A percentile compares a stretch with the other conserved stretches of the same genome.
These are phyloP conservation scores for Percopsis transmontana DNA, from an alignment of 2,113 vertebrate genomes.

Conservation along the genomic window DNA sequence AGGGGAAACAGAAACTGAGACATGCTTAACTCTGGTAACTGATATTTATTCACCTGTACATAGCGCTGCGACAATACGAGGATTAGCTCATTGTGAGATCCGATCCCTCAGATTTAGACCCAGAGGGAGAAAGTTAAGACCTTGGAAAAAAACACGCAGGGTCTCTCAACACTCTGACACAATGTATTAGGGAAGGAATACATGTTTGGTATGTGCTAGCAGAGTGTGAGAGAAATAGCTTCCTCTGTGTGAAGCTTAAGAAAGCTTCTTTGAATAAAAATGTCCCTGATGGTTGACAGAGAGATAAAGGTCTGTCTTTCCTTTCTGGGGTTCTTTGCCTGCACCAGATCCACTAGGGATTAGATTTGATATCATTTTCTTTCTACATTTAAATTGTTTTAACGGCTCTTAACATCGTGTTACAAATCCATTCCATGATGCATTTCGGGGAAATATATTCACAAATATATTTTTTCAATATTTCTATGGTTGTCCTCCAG, in stretches of 20 bases:
- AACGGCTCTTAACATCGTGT: slow-evolving; percentile 62
- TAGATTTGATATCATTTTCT: background rate
- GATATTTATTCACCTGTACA: background rate
- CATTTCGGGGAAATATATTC: slow-evolving; percentile 71
- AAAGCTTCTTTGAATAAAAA: too few relatives aligned
- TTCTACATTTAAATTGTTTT: background rate
- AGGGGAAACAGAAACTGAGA: background rate
- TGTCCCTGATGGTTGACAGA: too few relatives aligned
- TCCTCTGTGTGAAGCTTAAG: too few relatives aligned
- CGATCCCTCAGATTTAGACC: background rate
- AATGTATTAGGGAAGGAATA: too few relatives aligned
- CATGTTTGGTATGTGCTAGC: too few relatives aligned
- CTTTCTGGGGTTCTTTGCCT: slow-evolving; percentile 17
- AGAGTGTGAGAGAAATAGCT: too few relatives aligned
- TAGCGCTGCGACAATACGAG: background rate
- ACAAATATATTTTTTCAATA: slow-evolving; percentile 58
- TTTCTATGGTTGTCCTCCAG: slow-evolving; percentile 46
- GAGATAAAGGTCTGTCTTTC: slow-evolving; percentile 8
- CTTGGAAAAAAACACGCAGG: background rate
- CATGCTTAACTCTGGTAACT: background rate
- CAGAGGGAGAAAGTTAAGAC: background rate
- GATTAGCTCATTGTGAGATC: background rate
- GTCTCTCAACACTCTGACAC: background rate
- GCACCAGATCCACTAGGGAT: slow-evolving; percentile 27
- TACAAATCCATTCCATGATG: slow-evolving; percentile 78